A percentile compares a stretch with the other conserved stretches of the same genome.
phyloP scores from a whole-genome alignment of 2,113 vertebrate species.

The Scalopus aquaticus region DNA sequence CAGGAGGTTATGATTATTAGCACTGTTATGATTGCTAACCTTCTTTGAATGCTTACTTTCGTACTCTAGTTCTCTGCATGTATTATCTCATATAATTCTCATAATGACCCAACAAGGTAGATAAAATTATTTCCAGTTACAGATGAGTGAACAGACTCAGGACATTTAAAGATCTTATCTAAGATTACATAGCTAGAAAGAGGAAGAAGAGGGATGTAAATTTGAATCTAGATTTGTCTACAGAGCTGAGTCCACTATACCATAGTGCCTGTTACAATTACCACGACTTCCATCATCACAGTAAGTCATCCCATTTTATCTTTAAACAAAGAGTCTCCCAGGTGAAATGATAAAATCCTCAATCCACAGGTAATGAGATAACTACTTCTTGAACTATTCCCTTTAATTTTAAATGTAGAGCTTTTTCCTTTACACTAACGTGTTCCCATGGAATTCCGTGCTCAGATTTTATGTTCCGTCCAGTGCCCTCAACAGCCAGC shows the following conservation, averaged over 20 bases:
- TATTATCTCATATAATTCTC: slow-evolving; percentile 9
- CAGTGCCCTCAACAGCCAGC: background rate
- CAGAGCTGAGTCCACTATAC: background rate
- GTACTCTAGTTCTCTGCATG: background rate
- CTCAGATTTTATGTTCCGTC: background rate
- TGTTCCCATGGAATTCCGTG: accelerated
- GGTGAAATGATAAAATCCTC: background rate
- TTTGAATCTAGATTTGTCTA: background rate
- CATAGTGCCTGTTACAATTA: background rate
- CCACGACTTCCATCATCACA: background rate
- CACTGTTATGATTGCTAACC: background rate
- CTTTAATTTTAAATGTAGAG: background rate
- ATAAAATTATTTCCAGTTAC: background rate
- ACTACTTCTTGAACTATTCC: background rate
- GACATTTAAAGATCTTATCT: background rate
- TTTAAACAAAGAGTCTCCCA: background rate
- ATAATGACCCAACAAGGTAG: background rate
- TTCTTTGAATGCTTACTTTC: background rate
- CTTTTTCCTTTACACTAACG: background rate
- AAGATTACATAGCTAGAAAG: background rate
- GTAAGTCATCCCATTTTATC: background rate
- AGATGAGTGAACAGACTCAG: background rate
- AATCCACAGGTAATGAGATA: background rate
- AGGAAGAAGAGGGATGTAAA: background rate
- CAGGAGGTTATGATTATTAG: background rate